Conservation (phyloP, 2,797 vertebrate genomes). For the Gymnocypris eckloni region DNA sequence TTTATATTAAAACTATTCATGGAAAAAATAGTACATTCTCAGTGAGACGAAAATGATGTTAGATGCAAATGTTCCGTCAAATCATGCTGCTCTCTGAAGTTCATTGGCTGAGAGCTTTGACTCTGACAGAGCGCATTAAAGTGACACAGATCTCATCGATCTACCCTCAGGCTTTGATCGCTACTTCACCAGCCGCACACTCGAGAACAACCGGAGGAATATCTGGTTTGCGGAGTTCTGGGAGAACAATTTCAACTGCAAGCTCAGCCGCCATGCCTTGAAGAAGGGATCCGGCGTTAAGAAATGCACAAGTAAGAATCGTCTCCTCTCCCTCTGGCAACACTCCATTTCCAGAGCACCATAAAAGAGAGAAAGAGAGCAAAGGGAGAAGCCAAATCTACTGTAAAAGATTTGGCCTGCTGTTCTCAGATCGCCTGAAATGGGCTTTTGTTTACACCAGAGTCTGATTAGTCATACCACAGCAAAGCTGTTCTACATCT, state of each 20-base stretch:
- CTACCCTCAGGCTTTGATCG: slow-evolving; percentile 89
- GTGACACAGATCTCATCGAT: slow-evolving; percentile 55
- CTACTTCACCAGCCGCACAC: slow-evolving; percentile 95
- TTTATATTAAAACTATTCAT: background rate
- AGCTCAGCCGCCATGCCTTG: slow-evolving; percentile 93
- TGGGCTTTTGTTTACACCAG: slow-evolving; percentile 35
- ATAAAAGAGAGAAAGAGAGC: slow-evolving; percentile 62
- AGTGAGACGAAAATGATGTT: background rate
- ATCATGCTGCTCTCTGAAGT: slow-evolving; percentile 30
- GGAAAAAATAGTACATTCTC: background rate
- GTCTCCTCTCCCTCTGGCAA: slow-evolving; percentile 52
- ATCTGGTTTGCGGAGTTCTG: slow-evolving; percentile 99
- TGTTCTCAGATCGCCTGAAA: slow-evolving; percentile 36
- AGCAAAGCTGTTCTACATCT: slow-evolving; percentile 42
- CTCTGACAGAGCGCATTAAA: slow-evolving; percentile 53
- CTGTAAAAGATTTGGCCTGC: slow-evolving; percentile 52
- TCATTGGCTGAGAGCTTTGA: slow-evolving; percentile 33
- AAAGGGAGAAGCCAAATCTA: slow-evolving; percentile 47
- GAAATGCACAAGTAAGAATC: slow-evolving; percentile 97
- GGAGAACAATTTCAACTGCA: slow-evolving; percentile 99
- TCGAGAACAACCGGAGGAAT: slow-evolving; percentile 98
- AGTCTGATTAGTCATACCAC: slow-evolving; percentile 49
- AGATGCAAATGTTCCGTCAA: slow-evolving; percentile 24
- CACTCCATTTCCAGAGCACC: slow-evolving; percentile 49
- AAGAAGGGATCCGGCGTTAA: slow-evolving; percentile 94